Evolutionary conservation across 2,888 invertebrate genomes (phyloP), one percentile per base, ranked within the genome.

Genomic region (Callyntrura sp.): DNA sequence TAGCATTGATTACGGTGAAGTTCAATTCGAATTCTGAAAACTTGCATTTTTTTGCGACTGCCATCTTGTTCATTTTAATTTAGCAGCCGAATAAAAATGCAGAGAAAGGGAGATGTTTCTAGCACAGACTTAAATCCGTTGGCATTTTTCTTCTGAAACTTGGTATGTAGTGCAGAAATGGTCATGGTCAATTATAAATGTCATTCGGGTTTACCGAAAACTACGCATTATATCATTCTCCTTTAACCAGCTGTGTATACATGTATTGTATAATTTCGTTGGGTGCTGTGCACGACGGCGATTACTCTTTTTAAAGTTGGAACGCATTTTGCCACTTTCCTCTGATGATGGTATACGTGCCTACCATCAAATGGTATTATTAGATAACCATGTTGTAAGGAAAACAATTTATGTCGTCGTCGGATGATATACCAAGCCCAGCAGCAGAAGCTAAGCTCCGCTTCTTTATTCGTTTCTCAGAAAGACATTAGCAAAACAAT

Each of bases 401-500:
- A 68, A 68, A 68, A 68, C 68, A 68, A 43, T 43, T n/a, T 14
- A 51, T 51, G 51, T 51, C 51, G 11, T 51, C 11, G 11, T 62
- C 62, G 43, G 8, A n/a, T 9, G 23, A n/a, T 68, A n/a, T 68
- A 12, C 62, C 43, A 35, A 35, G 35, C 35, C 6, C 35, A 35
- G 35, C 35, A 35, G 51, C 51, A 51, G 14, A 3, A 51, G 1
- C 51, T 62, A 62, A 62, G 62, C 62, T 62, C 62, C 68, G 35
- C 43, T 68, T 20, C 35, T 17, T 43, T 68, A n/a, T 43, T 43
- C 68, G 3, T 43, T 73, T 73, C 73, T 73, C 45, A 73, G 73
- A 73, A 73, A 73, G 48, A 73, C 73, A 73, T 73, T 73, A 73
- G 73, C 48, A 12, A 73, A 73, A 48, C 9, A 23, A 73, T 73